Percentiles rank a stretch among this genome's conserved stretches.
These are phyloP conservation scores for Drosophila albomicans DNA, from an alignment of 1,140 invertebrate species.

Conservation along the genomic window DNA sequence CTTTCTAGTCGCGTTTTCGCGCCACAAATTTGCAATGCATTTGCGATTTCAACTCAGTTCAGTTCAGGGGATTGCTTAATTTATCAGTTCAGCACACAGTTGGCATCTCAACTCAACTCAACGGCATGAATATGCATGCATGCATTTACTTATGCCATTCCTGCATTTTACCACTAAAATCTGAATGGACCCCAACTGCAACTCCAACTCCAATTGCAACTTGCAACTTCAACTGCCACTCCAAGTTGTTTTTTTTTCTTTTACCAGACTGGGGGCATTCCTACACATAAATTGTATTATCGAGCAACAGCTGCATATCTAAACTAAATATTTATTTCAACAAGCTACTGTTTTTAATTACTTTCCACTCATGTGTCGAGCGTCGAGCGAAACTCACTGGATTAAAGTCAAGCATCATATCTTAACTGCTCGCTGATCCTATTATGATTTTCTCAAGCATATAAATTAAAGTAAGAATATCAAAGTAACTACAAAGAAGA, in stretches of 20 bases:
- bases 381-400: background rate
- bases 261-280: constrained; percentile 6
- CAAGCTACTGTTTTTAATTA: constrained; percentile 49
- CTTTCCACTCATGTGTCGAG: constrained; percentile 6
- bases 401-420: constrained; percentile 10
- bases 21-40: constrained; percentile 69
- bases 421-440: background rate
- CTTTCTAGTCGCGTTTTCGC: constrained; percentile 64
- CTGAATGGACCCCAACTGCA: constrained; percentile 32
- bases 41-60: constrained; percentile 50
- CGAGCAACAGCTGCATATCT: constrained; percentile 37
- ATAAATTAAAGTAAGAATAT: background rate
- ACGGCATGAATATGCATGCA: constrained; percentile 47
- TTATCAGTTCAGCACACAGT: constrained; percentile 81
- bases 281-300: constrained; percentile 50
- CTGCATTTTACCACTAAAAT: constrained; percentile 38
- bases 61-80: constrained; percentile 72
- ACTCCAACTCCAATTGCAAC: background rate
- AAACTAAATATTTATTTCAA: constrained; percentile 40
- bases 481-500: too few species aligned
- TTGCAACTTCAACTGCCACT: constrained; percentile 5
- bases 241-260: too few species aligned
- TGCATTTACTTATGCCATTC: constrained; percentile 37
- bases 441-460: background rate
- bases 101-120: constrained; percentile 59